These are phyloP conservation scores for Megatriorchis doriae DNA, from an alignment of 2,113 vertebrate genomes.

Conservation along the genomic window DNA sequence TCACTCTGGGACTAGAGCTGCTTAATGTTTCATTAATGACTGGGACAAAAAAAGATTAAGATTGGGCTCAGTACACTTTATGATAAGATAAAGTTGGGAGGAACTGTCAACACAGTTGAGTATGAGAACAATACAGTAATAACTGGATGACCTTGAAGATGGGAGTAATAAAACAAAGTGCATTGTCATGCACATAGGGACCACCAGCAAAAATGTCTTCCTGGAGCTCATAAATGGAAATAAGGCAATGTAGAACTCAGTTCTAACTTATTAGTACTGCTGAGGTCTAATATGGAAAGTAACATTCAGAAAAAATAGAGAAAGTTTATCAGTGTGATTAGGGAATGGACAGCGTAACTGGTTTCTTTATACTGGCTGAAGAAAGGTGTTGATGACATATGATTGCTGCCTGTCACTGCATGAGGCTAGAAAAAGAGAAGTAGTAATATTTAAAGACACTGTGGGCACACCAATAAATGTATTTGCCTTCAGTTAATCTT, in stretches of 20 bases:
- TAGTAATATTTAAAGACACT: neutral
- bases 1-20: neutral
- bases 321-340: neutral
- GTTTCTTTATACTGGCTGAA: neutral
- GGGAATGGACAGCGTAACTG: neutral
- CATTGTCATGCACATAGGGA: neutral
- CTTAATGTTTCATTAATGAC: neutral
- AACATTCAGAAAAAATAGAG: neutral
- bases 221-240: neutral
- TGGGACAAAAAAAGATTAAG: neutral
- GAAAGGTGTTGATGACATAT: neutral
- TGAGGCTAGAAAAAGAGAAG: neutral
- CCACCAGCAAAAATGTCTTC: neutral
- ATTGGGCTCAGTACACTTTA: neutral
- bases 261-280: neutral
- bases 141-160: neutral
- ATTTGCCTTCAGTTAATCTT: neutral
- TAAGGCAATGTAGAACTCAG: rapidly evolving
- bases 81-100: neutral
- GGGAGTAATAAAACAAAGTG: neutral
- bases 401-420: neutral
- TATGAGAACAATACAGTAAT: neutral
- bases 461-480: neutral
- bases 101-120: neutral
- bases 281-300: neutral